Conservation (phyloP, 2,113 vertebrate genomes). For the Lathamus discolor region DNA sequence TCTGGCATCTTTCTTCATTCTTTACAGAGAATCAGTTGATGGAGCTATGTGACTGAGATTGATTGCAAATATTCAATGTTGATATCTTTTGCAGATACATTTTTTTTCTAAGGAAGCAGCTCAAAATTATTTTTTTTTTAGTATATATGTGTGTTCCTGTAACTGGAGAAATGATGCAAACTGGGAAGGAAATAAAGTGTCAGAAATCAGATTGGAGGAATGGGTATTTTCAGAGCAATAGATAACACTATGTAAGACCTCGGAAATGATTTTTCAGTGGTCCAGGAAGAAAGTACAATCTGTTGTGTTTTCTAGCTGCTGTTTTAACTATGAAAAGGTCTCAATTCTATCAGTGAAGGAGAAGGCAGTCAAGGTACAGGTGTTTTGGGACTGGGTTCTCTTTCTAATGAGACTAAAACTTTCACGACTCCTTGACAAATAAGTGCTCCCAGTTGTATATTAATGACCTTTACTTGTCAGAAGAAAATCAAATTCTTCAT, state of each 20-base stretch:
- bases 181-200: neutral
- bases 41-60: neutral
- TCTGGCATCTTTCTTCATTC: neutral
- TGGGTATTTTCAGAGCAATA: neutral
- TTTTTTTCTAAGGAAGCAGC: neutral
- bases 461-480: neutral
- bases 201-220: neutral
- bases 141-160: neutral
- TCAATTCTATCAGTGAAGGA: neutral
- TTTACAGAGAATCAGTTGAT: neutral
- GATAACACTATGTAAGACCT: neutral
- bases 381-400: neutral
- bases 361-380: neutral
- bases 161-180: neutral
- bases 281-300: neutral
- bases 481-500: neutral
- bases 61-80: neutral
- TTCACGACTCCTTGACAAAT: neutral
- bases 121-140: neutral
- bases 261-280: neutral
- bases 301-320: neutral
- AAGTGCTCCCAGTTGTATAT: neutral
- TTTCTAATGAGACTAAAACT: conserved; percentile 22
- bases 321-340: neutral
- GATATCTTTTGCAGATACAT: neutral